These are phyloP conservation scores for Mythimna albipuncta DNA, from an alignment of 2,888 invertebrate genomes.

Conservation along the genomic window DNA sequence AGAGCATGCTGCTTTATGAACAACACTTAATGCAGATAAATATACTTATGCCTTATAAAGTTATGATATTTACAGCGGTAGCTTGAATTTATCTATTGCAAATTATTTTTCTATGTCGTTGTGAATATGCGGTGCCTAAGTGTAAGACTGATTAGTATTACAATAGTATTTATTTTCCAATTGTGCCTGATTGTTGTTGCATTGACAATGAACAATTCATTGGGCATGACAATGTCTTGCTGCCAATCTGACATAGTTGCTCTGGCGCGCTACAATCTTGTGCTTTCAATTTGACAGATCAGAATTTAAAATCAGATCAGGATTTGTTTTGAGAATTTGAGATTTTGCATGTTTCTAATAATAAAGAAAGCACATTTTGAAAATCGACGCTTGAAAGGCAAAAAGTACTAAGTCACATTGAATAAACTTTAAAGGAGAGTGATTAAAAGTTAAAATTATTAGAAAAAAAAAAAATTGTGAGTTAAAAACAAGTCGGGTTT, in stretches of 20 bases:
- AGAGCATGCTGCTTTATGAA: conserved; percentile 1
- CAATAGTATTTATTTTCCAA: conserved; percentile 65
- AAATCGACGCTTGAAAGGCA: too few relatives aligned
- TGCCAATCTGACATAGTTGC: neutral
- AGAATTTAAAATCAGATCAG: too few relatives aligned
- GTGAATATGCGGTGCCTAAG: conserved; percentile 78
- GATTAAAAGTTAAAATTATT: too few relatives aligned
- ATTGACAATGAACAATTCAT: conserved; percentile 15
- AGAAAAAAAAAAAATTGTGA: too few relatives aligned
- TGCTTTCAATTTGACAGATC: neutral
- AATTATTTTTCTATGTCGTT: conserved; percentile 59
- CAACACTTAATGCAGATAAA: neutral
- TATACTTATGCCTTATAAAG: neutral
- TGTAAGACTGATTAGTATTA: conserved; percentile 83
- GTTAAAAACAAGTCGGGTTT: too few relatives aligned
- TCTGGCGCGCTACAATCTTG: neutral
- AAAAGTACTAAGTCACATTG: too few relatives aligned
- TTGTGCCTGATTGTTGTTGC: conserved; percentile 56
- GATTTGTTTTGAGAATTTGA: too few relatives aligned
- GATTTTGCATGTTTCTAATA: too few relatives aligned
- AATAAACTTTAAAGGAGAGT: too few relatives aligned
- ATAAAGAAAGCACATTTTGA: neutral
- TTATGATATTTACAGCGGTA: conserved; percentile 13
- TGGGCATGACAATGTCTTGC: conserved; percentile 7
- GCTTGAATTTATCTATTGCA: conserved; percentile 14